Conservation (phyloP, 2,113 vertebrate species). For the Scophthalmus maximus region DNA sequence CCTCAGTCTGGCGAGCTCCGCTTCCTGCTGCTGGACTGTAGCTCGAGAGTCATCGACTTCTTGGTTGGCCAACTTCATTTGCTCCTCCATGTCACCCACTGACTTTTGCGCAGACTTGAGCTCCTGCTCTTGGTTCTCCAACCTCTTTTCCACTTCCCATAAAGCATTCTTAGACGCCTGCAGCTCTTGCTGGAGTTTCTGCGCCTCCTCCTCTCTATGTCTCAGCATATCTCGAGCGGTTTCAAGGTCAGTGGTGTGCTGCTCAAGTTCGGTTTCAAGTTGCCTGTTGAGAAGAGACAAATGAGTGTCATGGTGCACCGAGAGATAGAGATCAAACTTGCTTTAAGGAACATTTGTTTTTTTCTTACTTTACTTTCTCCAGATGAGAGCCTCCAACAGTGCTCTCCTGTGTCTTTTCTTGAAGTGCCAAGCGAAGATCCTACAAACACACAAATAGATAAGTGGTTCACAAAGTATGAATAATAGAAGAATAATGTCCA, state of each 20-base stretch:
- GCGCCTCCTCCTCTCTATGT: constrained; percentile 81
- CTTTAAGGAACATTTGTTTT: background rate
- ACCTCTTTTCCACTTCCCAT: constrained; percentile 53
- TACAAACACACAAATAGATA: constrained; percentile 37
- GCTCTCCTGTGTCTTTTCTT: constrained; percentile 83
- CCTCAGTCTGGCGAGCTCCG: constrained; percentile 81
- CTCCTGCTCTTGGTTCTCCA: constrained; percentile 59
- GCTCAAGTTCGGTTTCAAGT: constrained; percentile 81
- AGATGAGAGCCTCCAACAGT: constrained; percentile 78
- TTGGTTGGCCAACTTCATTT: constrained; percentile 79
- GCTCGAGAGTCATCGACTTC: constrained; percentile 80
- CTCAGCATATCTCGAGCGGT: constrained; percentile 75
- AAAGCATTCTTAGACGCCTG: constrained; percentile 59
- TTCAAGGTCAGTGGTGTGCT: constrained; percentile 76
- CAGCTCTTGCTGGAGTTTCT: constrained; percentile 54
- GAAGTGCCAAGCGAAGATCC: constrained; percentile 75
- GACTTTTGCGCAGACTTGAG: constrained; percentile 54
- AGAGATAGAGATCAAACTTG: background rate
- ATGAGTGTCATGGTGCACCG: background rate
- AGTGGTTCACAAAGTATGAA: background rate
- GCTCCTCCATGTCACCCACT: constrained; percentile 74
- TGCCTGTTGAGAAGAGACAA: constrained; percentile 74
- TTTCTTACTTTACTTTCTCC: constrained; percentile 85
- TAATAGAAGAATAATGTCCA: background rate
- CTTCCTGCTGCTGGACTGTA: constrained; percentile 74